Evolutionary conservation across 2,113 vertebrate genomes (phyloP).

Genomic region (Perognathus longimembris): DNA sequence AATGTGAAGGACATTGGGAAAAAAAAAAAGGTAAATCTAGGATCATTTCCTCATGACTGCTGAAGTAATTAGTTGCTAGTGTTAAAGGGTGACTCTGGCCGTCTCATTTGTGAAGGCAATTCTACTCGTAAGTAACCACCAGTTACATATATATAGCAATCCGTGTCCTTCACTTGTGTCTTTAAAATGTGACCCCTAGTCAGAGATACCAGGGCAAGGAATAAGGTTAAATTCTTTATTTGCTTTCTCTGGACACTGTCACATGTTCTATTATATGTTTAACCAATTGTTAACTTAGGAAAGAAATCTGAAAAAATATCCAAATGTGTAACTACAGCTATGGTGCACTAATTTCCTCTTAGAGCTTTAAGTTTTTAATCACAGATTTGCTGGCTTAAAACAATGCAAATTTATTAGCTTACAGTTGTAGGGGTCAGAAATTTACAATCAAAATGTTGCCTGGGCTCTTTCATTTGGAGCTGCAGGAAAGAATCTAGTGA

Average conservation of each 20-base stretch:
- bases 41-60: background rate
- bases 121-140: background rate
- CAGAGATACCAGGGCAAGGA: background rate
- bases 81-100: background rate
- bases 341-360: background rate
- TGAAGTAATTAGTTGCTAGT: constrained; percentile 49
- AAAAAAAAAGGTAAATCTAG: background rate
- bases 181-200: background rate
- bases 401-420: background rate
- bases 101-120: constrained; percentile 8
- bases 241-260: background rate
- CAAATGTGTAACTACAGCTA: constrained; percentile 16
- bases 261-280: constrained; percentile 33
- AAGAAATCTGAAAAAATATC: background rate
- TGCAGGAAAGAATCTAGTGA: background rate
- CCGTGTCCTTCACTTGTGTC: background rate
- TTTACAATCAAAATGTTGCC: background rate
- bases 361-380: background rate
- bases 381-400: background rate
- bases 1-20: constrained; percentile 49
- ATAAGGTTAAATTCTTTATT: background rate
- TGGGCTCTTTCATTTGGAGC: background rate
- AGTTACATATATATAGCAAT: background rate
- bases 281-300: constrained; percentile 51
- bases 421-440: background rate